These are phyloP conservation scores for Trinectes maculatus DNA, from an alignment of 2,113 vertebrate species.

Conservation along the genomic window DNA sequence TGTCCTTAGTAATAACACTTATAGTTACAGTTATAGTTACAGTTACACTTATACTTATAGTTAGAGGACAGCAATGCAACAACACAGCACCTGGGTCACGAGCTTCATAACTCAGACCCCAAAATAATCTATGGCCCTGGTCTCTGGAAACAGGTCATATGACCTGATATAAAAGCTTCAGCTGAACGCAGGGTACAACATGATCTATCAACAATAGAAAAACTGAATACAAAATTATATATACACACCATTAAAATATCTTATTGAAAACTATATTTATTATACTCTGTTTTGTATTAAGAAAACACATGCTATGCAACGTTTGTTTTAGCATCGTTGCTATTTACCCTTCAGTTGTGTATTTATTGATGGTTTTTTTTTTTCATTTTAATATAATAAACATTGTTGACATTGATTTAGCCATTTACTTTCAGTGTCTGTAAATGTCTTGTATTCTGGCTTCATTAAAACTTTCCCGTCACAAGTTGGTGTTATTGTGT, in stretches of 20 bases:
- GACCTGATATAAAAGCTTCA: conserved; percentile 42
- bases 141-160: conserved; percentile 45
- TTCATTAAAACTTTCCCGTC: not conserved
- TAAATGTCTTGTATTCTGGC: conserved; percentile 6
- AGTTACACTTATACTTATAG: conserved; percentile 41
- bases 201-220: conserved; percentile 6
- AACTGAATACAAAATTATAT: not conserved
- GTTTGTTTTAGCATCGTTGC: not conserved
- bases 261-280: not conserved
- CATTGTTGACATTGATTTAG: not conserved
- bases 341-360: not conserved
- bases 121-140: conserved; percentile 45
- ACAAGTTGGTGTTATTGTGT: not conserved
- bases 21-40: conserved; percentile 1
- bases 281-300: not conserved
- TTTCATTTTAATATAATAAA: not conserved
- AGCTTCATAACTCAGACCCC: conserved; percentile 48
- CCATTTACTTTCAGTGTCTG: conserved; percentile 9
- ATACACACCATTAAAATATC: not conserved
- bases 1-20: not conserved
- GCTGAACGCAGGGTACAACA: conserved; percentile 9
- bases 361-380: not conserved
- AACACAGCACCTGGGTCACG: conserved; percentile 28
- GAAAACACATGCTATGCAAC: not conserved
- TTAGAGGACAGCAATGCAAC: conserved; percentile 32